Evolutionary conservation across 2,113 vertebrate species (phyloP), one percentile per base, ranked within the genome.

Genomic region (Ascaphus truei): DNA sequence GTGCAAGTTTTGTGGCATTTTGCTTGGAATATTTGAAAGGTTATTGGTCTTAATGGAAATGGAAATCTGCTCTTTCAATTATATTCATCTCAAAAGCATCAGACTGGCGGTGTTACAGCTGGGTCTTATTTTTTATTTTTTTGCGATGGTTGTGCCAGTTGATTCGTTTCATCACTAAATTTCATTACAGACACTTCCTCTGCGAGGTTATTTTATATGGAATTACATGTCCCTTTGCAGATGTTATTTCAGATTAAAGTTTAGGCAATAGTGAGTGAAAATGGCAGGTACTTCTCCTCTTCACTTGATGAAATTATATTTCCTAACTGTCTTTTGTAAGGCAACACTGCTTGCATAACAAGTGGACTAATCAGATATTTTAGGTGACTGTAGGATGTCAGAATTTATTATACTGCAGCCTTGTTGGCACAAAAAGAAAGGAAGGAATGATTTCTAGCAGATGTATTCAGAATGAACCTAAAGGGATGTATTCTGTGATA

Each of bases 191-290:
- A 56, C 26, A 66, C 52, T 79, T 78, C 74, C 53, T 48, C 60
- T 61, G 20, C 76, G 77, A 50, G 5, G 25, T 18, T n/a, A 52
- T 45, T 25, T 73, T 80, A 65, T 68, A 53, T 13, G 58, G 77
- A 45, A 74, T 78, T 72, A 34, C 73, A 41, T 4, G 0, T 59
- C 68, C 67, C 39, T 30, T 75, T 78, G 62, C 79, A 83, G 78
- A 81, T 77, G 77, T 73, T 80, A 78, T 79, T 81, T 79, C 77
- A 71, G 63, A 75, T 81, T 80, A 85, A 80, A 80, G 37, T 50
- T 31, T 72, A 78, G 62, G 74, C 68, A 67, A 58, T 62, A 69
- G 68, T 80, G 75, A 83, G 61, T 75, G 65, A 76, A 83, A 72
- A 61, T 77, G 79, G 80, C 76, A 62, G 0, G 29, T 62, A 72